Evolutionary conservation across 2,888 invertebrate species (phyloP).

Genomic region (Pheosia gnoma): DNA sequence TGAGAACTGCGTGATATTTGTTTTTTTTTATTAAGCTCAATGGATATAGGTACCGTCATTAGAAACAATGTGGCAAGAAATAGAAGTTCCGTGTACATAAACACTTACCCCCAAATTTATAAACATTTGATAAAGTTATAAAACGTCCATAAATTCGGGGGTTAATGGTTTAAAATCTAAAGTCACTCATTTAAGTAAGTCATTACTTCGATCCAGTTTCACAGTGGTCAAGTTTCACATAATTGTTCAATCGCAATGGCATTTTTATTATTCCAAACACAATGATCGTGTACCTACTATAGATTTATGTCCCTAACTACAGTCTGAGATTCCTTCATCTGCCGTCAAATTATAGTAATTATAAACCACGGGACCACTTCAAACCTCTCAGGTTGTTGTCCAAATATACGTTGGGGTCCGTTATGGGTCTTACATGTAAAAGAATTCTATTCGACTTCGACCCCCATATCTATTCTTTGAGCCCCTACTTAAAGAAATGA

Average conservation of each 20-base stretch:
- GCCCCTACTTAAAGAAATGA: slow-evolving; percentile 58
- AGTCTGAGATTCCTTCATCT: slow-evolving; percentile 68
- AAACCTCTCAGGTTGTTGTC: slow-evolving; percentile 81
- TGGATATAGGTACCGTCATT: too few species aligned
- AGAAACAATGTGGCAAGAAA: too few species aligned
- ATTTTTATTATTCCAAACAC: slow-evolving; percentile 6
- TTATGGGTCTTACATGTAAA: slow-evolving; percentile 75
- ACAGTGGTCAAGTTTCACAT: slow-evolving; percentile 3
- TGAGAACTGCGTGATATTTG: too few species aligned
- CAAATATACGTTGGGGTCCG: slow-evolving; percentile 83
- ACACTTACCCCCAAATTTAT: too few species aligned
- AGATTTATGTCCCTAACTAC: slow-evolving; percentile 22
- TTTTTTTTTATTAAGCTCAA: too few species aligned
- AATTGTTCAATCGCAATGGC: neutral
- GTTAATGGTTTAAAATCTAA: too few species aligned
- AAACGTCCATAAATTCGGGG: too few species aligned
- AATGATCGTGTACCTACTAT: slow-evolving; percentile 6
- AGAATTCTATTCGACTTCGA: slow-evolving; percentile 74
- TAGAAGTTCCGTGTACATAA: too few species aligned
- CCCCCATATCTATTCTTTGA: slow-evolving; percentile 82
- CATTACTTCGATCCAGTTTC: neutral
- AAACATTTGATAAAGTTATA: too few species aligned
- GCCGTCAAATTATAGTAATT: slow-evolving; percentile 81
- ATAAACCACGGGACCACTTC: slow-evolving; percentile 77
- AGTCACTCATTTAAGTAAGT: too few species aligned